Percentiles rank a stretch among this genome's conserved stretches.
These are phyloP conservation scores for Anoura caudifer DNA, from an alignment of 2,113 vertebrate species.

Conservation along the genomic window DNA sequence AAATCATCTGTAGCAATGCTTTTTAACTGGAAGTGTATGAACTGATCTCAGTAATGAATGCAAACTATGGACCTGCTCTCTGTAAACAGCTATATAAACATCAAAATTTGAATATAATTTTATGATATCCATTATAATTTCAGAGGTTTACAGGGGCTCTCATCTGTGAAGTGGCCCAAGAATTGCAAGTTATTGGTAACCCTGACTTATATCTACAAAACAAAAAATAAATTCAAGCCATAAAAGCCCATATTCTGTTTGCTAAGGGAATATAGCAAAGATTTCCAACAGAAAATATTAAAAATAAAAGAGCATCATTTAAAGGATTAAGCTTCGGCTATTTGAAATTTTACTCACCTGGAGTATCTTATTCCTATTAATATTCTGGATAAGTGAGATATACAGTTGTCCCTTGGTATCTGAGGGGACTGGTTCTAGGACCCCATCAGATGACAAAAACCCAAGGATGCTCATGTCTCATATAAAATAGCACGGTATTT, in stretches of 20 bases:
- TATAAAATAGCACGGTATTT: background rate
- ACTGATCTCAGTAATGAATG: background rate
- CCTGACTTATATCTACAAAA: background rate
- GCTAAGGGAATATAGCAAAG: constrained; percentile 15
- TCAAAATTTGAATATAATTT: background rate
- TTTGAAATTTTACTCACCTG: background rate
- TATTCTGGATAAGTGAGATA: background rate
- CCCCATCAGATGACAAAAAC: background rate
- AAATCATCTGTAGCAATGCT: background rate
- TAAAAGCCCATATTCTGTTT: constrained; percentile 20
- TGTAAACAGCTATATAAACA: background rate
- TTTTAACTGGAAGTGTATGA: background rate
- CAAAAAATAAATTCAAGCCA: constrained; percentile 1
- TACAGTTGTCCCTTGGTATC: background rate
- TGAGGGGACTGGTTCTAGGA: background rate
- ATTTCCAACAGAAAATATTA: constrained; percentile 4
- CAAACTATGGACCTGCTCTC: background rate
- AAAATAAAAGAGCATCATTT: background rate
- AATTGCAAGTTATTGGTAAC: background rate
- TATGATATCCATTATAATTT: background rate
- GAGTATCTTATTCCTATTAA: constrained; percentile 12
- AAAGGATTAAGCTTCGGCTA: constrained; percentile 4
- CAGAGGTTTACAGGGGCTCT: background rate
- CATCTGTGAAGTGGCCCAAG: background rate
- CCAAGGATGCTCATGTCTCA: background rate